These are phyloP conservation scores for Parazoanthus darwini DNA, from an alignment of 92 coral and sea anemone genomes.

Conservation along the genomic window DNA sequence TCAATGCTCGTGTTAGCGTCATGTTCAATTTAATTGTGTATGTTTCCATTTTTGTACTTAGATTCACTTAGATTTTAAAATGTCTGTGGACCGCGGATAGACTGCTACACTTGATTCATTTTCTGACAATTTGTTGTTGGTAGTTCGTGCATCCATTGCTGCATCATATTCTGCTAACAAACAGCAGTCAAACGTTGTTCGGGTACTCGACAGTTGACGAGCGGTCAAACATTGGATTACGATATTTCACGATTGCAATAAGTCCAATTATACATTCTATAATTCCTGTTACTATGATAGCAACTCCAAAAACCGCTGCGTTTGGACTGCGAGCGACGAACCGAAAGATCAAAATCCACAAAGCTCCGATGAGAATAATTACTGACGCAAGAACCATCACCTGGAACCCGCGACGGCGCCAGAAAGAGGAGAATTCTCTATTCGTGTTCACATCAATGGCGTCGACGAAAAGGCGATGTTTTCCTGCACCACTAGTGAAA, in stretches of 20 bases:
- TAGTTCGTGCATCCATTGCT: neutral
- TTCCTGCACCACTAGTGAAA: conserved; percentile 49
- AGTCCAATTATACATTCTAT: conserved; percentile 32
- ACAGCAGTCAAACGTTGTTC: conserved; percentile 4
- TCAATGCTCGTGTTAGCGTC: neutral
- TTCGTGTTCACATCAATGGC: conserved; percentile 65
- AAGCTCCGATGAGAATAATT: conserved; percentile 38
- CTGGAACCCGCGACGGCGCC: conserved; percentile 59
- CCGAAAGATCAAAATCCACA: conserved; percentile 43
- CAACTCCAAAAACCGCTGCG: conserved; percentile 29
- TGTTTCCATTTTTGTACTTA: neutral
- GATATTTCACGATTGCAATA: conserved; percentile 28
- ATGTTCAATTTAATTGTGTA: neutral
- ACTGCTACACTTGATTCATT: neutral
- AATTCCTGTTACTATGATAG: conserved; percentile 37
- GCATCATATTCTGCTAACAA: neutral
- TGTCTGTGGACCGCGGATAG: neutral
- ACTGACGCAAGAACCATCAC: conserved; percentile 44
- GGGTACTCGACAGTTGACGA: conserved; percentile 15
- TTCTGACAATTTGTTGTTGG: neutral
- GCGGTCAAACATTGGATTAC: conserved; percentile 36
- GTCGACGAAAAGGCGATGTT: conserved; percentile 62
- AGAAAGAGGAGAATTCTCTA: conserved; percentile 56
- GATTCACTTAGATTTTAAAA: neutral
- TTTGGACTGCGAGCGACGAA: conserved; percentile 29